phyloP scores from a whole-genome alignment of 2,888 invertebrate genomes.

The Drosophila phalerata region DNA sequence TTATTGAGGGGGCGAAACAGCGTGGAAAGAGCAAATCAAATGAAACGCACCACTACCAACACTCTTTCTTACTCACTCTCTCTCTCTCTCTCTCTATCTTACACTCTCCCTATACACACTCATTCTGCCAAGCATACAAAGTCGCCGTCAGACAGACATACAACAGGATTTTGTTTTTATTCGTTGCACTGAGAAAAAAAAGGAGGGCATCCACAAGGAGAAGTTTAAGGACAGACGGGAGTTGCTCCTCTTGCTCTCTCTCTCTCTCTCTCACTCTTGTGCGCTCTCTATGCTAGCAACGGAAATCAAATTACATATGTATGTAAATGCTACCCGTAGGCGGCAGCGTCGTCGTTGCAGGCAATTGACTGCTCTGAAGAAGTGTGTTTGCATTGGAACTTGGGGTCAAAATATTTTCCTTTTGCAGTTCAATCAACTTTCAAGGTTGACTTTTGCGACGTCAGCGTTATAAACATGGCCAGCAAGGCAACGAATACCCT shows the following conservation, averaged over 20 bases:
- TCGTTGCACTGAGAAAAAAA: slow-evolving; percentile 41
- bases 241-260: slow-evolving; percentile 12
- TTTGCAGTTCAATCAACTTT: slow-evolving; percentile 75
- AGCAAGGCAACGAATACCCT: slow-evolving; percentile 5
- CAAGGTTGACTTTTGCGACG: slow-evolving; percentile 61
- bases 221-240: slow-evolving; percentile 42
- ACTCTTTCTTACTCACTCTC: not conserved
- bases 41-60: slow-evolving; percentile 56
- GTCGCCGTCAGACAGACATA: slow-evolving; percentile 47
- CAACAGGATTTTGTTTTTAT: slow-evolving; percentile 72
- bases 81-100: not conserved
- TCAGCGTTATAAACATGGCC: slow-evolving; percentile 9
- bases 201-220: slow-evolving; percentile 19
- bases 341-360: slow-evolving; percentile 21
- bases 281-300: slow-evolving; percentile 24
- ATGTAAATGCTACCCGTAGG: slow-evolving; percentile 49
- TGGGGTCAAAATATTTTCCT: slow-evolving; percentile 73
- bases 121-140: slow-evolving; percentile 53
- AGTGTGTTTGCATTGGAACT: slow-evolving; percentile 43
- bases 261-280: slow-evolving; percentile 15
- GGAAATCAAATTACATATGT: slow-evolving; percentile 68
- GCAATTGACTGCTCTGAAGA: slow-evolving; percentile 45
- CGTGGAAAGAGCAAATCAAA: slow-evolving; percentile 60
- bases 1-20: slow-evolving; percentile 65
- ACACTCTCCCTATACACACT: slow-evolving; percentile 17